phyloP scores from a whole-genome alignment of 2,797 vertebrate genomes.

The Eulemur mongoz region DNA sequence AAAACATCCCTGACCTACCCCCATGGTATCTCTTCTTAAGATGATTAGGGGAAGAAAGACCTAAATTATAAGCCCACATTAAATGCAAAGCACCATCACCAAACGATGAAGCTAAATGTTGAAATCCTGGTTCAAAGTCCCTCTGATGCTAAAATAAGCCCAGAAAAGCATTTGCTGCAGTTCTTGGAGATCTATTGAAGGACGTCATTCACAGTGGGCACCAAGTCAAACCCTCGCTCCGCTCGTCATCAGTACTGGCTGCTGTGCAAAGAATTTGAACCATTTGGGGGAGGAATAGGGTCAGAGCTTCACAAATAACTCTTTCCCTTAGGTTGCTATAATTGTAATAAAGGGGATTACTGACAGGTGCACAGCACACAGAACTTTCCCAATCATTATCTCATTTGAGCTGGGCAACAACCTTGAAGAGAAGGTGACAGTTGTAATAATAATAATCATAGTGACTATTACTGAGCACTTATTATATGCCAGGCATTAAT shows the following conservation, averaged over 20 bases:
- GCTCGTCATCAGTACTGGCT: conserved; percentile 59
- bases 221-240: conserved; percentile 42
- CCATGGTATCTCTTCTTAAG: background rate
- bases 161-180: conserved; percentile 42
- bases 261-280: conserved; percentile 70
- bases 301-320: conserved; percentile 48
- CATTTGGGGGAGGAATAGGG: conserved; percentile 40
- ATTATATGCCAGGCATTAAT: background rate
- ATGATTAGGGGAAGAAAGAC: background rate
- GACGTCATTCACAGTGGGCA: conserved; percentile 66
- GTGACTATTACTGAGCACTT: background rate
- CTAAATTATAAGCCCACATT: background rate
- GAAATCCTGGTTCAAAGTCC: conserved; percentile 48
- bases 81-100: conserved; percentile 4
- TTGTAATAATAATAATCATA: background rate
- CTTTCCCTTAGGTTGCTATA: conserved; percentile 44
- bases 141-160: conserved; percentile 72
- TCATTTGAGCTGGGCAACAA: background rate
- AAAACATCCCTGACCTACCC: background rate
- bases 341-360: conserved; percentile 12
- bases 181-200: conserved; percentile 51
- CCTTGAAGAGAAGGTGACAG: background rate
- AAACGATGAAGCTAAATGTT: conserved; percentile 36
- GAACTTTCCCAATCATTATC: background rate
- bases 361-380: conserved; percentile 47